A percentile compares a stretch with the other conserved stretches of the same genome.
Evolutionary conservation across 2,797 vertebrate genomes (phyloP).

Genomic region (Danio albolineatus): DNA sequence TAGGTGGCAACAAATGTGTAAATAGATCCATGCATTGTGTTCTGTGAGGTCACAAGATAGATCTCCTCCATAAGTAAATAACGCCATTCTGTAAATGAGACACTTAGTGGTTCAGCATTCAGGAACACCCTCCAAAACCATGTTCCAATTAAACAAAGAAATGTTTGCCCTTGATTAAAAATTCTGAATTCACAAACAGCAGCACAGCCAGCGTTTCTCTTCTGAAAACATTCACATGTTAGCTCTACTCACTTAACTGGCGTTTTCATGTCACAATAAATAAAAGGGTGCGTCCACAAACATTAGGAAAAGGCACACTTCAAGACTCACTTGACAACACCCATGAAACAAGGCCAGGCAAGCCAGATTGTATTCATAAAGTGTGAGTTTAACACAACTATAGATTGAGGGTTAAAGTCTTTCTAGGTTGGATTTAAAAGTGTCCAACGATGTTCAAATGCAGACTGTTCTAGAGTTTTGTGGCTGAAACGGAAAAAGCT

Average conservation of each 20-base stretch:
- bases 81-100: neutral
- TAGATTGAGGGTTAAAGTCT: no score
- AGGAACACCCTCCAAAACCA: constrained; percentile 15
- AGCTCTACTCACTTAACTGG: neutral
- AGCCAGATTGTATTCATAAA: no score
- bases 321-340: no score
- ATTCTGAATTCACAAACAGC: neutral
- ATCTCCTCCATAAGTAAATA: constrained; percentile 63
- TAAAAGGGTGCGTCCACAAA: neutral
- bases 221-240: neutral
- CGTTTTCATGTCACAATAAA: constrained; percentile 2
- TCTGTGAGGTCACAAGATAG: constrained; percentile 26
- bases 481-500: no score
- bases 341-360: no score
- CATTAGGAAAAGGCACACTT: neutral
- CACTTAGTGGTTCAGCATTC: constrained; percentile 1
- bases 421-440: no score
- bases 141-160: neutral
- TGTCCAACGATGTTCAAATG: no score
- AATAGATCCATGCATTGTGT: neutral
- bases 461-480: no score
- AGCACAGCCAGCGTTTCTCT: neutral
- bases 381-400: no score
- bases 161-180: constrained; percentile 21
- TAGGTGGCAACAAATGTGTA: no score